Evolutionary conservation across 1,140 invertebrate species (phyloP).

Genomic region (Apolygus lucorum): DNA sequence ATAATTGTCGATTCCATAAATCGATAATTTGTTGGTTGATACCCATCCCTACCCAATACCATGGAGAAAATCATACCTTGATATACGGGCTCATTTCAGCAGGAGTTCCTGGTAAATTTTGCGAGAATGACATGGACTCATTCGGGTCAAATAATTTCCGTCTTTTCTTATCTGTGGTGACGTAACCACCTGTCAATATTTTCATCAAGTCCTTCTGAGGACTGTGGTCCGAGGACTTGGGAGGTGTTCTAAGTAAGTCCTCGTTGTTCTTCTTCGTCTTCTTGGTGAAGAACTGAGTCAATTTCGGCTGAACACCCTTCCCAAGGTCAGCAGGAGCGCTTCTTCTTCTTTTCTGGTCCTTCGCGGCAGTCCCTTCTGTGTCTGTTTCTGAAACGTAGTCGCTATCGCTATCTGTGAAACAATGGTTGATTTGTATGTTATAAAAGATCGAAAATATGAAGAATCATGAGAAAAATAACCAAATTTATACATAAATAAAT

Average conservation of each 20-base stretch:
- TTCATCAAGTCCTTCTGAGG: not conserved
- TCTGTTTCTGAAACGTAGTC: not conserved
- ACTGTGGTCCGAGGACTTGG: not conserved
- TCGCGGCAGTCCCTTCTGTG: not conserved
- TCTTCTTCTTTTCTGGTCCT: not conserved
- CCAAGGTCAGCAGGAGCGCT: not conserved
- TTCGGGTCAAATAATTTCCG: slow-evolving; percentile 18
- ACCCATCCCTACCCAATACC: too few species aligned
- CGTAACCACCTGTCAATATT: not conserved
- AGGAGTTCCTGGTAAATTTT: not conserved
- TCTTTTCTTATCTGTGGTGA: slow-evolving; percentile 17
- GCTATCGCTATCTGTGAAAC: not conserved
- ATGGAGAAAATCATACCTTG: too few species aligned
- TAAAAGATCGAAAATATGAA: too few species aligned
- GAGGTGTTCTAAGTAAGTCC: not conserved
- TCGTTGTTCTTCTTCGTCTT: not conserved
- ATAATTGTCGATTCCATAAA: too few species aligned
- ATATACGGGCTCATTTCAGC: not conserved
- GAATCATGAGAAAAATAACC: too few species aligned
- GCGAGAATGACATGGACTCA: not conserved
- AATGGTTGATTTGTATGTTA: too few species aligned
- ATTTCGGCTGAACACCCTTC: not conserved
- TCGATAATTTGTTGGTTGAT: too few species aligned
- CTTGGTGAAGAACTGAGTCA: not conserved
- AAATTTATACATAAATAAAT: too few species aligned